A percentile compares a stretch with the other conserved stretches of the same genome.
Evolutionary conservation across 1,140 invertebrate species (phyloP).

Genomic region (Apis cerana): DNA sequence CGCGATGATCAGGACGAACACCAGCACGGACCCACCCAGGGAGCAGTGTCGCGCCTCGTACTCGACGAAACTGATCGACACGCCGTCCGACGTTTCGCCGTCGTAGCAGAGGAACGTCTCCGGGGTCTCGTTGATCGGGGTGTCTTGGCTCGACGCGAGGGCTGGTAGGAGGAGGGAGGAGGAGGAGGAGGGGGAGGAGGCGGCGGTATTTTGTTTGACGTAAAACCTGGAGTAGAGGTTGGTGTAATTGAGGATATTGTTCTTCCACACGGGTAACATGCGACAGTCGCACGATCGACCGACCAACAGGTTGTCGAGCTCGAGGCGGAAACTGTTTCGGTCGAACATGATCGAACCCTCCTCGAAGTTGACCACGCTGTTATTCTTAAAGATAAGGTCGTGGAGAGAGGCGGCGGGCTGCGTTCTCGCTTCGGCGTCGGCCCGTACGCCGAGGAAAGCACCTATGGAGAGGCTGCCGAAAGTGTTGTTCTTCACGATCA

Average conservation of each 20-base stretch:
- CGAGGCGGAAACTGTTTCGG: constrained; percentile 80
- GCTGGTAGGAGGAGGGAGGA: constrained; percentile 24
- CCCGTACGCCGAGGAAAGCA: constrained; percentile 84
- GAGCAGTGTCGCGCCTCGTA: constrained; percentile 72
- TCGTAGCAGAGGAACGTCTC: constrained; percentile 74
- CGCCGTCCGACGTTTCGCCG: constrained; percentile 47
- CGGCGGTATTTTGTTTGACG: constrained; percentile 40
- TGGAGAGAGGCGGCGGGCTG: constrained; percentile 56
- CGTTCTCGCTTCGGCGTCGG: constrained; percentile 78
- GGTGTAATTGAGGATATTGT: constrained; percentile 78
- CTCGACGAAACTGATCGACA: constrained; percentile 66
- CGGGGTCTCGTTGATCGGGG: constrained; percentile 64
- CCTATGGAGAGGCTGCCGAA: constrained; percentile 82
- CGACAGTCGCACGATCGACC: constrained; percentile 84
- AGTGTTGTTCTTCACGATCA: constrained; percentile 86
- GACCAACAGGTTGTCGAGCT: constrained; percentile 83
- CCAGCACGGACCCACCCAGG: constrained; percentile 68
- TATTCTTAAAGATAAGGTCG: constrained; percentile 85
- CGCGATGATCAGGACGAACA: constrained; percentile 68
- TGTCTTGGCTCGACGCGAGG: constrained; percentile 58
- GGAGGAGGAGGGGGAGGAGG: constrained; percentile 32
- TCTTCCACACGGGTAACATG: constrained; percentile 76
- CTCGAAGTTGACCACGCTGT: constrained; percentile 82
- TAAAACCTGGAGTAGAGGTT: constrained; percentile 71
- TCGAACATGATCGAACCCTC: constrained; percentile 84